phyloP scores from a whole-genome alignment of 2,888 invertebrate genomes.

The Nephrocerus scutellatus region DNA sequence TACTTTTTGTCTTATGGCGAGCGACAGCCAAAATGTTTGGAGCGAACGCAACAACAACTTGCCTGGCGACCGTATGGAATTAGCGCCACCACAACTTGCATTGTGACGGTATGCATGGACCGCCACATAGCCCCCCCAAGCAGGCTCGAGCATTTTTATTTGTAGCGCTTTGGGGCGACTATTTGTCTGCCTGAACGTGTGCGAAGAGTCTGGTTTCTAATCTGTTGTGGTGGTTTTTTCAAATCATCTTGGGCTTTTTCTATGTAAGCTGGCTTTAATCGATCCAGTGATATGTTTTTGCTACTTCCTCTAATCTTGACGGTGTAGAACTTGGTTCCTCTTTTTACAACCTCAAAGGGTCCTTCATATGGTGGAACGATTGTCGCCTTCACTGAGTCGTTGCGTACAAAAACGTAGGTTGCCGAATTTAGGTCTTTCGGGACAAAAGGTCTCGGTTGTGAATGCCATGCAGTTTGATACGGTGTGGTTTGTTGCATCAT shows the following conservation, averaged over 20 bases:
- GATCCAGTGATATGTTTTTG: conserved; percentile 3
- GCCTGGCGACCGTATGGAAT: no score
- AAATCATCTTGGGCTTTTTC: no score
- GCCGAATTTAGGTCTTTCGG: conserved; percentile 1
- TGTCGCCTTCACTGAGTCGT: conserved; percentile 1
- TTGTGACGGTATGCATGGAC: no score
- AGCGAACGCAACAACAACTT: no score
- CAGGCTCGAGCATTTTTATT: conserved; percentile 1
- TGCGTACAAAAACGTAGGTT: conserved; percentile 2
- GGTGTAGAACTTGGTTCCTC: conserved; percentile 3
- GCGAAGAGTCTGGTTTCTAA: conserved; percentile 2
- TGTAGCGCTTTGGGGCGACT: background rate
- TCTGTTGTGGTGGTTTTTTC: conserved; percentile 5
- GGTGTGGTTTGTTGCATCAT: background rate
- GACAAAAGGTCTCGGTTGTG: no score
- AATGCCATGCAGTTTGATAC: conserved; percentile 4
- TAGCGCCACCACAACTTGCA: no score
- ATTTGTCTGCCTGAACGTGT: background rate
- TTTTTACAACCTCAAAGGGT: background rate
- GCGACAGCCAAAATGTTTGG: no score
- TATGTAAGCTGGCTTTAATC: conserved; percentile 1
- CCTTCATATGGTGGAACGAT: no score
- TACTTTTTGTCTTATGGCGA: no score
- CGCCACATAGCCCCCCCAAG: conserved; percentile 7
- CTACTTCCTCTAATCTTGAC: background rate